Percentiles rank a stretch among this genome's conserved stretches.
phyloP scores from a whole-genome alignment of 2,797 vertebrate species.

The Melanotaenia pygmaea region DNA sequence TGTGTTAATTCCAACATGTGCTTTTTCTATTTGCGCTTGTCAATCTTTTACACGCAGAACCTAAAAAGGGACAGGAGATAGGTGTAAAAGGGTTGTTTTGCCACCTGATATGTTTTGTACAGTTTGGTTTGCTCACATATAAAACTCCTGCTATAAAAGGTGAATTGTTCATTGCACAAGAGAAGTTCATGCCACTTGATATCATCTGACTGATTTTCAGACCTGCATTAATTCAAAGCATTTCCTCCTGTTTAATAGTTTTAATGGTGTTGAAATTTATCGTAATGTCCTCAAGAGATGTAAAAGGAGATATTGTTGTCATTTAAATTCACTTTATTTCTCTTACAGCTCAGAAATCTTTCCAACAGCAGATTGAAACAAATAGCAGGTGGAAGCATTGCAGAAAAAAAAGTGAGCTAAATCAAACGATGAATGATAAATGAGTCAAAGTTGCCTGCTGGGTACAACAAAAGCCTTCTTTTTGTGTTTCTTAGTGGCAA shows the following conservation, averaged over 20 bases:
- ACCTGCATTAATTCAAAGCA: slow-evolving; percentile 15
- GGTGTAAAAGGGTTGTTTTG: not conserved
- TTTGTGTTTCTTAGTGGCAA: slow-evolving; percentile 68
- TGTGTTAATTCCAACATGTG: slow-evolving; percentile 28
- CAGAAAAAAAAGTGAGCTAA: slow-evolving; percentile 4
- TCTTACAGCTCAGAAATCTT: not conserved
- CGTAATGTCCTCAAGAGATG: not conserved
- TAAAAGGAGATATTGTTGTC: not conserved
- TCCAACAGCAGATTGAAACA: slow-evolving; percentile 30
- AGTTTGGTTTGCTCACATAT: slow-evolving; percentile 8
- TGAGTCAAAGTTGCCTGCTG: slow-evolving; percentile 55
- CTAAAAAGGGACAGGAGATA: slow-evolving; percentile 11
- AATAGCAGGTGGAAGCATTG: slow-evolving; percentile 39
- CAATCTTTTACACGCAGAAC: slow-evolving; percentile 19
- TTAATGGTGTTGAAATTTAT: not conserved
- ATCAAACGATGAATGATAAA: slow-evolving; percentile 62
- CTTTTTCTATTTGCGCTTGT: slow-evolving; percentile 22
- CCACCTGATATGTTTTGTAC: slow-evolving; percentile 1
- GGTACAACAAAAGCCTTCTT: slow-evolving; percentile 60
- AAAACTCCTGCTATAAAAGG: slow-evolving; percentile 9
- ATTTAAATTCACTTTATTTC: not conserved
- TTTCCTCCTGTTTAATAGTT: not conserved
- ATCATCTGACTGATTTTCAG: not conserved
- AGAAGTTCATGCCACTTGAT: not conserved
- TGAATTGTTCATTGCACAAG: too few relatives aligned